Percentiles rank a stretch among this genome's conserved stretches.
phyloP scores from a whole-genome alignment of 1,140 invertebrate genomes.

The Gonioctena quinquepunctata region DNA sequence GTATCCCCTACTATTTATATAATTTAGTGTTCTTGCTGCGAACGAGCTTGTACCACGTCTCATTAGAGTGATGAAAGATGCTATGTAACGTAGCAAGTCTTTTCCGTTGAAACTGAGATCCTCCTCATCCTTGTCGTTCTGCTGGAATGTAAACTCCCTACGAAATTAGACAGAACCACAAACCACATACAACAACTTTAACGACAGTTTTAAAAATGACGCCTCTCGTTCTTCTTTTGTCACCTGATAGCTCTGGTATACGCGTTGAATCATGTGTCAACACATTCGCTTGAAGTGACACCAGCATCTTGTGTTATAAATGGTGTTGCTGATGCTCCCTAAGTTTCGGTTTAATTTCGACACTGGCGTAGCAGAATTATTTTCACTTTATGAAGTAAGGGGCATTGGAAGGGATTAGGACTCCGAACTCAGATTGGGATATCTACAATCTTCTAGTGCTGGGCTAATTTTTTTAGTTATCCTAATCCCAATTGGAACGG shows the following conservation, averaged over 20 bases:
- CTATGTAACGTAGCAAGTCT: constrained; percentile 9
- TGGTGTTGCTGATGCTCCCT: not conserved
- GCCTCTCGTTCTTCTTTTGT: constrained; percentile 11
- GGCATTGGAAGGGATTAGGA: too few species aligned
- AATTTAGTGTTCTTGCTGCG: not conserved
- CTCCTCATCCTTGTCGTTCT: not conserved
- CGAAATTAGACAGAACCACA: constrained; percentile 9
- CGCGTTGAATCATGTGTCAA: constrained; percentile 25
- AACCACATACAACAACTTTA: constrained; percentile 11
- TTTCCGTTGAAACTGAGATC: not conserved
- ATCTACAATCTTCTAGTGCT: too few species aligned
- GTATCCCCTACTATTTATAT: too few species aligned
- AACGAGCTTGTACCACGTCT: constrained; percentile 9
- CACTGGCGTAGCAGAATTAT: not conserved
- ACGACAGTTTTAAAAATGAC: constrained; percentile 32
- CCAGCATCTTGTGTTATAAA: not conserved
- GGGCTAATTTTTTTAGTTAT: too few species aligned
- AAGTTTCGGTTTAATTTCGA: not conserved
- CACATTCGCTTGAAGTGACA: constrained; percentile 6
- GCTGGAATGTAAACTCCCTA: not conserved
- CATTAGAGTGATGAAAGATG: constrained; percentile 12
- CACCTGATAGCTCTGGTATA: constrained; percentile 16
- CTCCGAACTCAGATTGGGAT: too few species aligned
- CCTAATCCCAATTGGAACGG: too few species aligned
- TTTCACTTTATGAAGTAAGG: too few species aligned